A percentile compares a stretch with the other conserved stretches of the same genome.
Conservation (phyloP, 2,113 vertebrate genomes). For the Motacilla tschutschensis region DNA sequence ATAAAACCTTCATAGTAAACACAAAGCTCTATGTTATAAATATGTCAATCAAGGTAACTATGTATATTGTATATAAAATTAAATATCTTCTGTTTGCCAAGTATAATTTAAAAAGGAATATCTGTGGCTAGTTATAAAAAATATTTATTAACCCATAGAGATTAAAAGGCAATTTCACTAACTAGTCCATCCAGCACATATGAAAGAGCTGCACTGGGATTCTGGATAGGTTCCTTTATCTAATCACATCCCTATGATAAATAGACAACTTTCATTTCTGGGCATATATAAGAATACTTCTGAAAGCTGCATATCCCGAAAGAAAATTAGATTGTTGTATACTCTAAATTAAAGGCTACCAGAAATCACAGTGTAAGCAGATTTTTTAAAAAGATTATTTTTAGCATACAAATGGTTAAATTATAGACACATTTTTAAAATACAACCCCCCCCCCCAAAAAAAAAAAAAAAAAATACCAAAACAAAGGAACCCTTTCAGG, state of each 20-base stretch:
- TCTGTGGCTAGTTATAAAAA: constrained; percentile 53
- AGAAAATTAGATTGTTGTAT: constrained; percentile 1
- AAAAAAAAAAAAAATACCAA: not conserved
- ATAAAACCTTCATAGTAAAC: constrained; percentile 52
- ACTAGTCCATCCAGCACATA: not conserved
- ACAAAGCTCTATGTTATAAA: constrained; percentile 62
- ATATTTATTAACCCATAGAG: constrained; percentile 37
- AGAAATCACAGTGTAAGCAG: constrained; percentile 49
- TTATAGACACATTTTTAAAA: not conserved
- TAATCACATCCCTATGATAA: constrained; percentile 29
- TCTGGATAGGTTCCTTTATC: not conserved
- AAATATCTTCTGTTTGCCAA: constrained; percentile 61
- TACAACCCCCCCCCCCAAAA: not conserved
- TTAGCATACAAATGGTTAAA: constrained; percentile 11
- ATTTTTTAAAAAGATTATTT: not conserved
- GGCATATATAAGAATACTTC: constrained; percentile 37
- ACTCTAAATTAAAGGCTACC: constrained; percentile 27
- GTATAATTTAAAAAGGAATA: constrained; percentile 64
- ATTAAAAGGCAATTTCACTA: constrained; percentile 43
- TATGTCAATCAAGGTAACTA: constrained; percentile 58
- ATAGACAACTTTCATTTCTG: constrained; percentile 33
- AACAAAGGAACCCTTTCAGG: not conserved
- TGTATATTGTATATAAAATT: constrained; percentile 60
- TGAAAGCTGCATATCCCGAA: constrained; percentile 32
- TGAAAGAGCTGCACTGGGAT: not conserved